Evolutionary conservation across 2,797 vertebrate genomes (phyloP), one percentile per base, ranked within the genome.

Genomic region (Acipenser oxyrinchus): DNA sequence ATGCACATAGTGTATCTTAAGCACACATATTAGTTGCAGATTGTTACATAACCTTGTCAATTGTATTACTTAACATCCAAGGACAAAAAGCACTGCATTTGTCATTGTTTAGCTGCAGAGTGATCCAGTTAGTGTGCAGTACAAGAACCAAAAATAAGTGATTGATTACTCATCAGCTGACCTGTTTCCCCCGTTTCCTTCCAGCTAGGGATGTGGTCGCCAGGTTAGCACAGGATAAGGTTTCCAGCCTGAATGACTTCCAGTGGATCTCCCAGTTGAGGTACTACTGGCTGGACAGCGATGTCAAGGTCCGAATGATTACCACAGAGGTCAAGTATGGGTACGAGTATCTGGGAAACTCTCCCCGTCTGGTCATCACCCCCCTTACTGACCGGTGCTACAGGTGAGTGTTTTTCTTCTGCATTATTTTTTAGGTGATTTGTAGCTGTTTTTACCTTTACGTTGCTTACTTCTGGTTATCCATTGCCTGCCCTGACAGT

Each of bases 321-420:
- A 96, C 93, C 4, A 96, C 96, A 1, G 88, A 86, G 69, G 79
- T 86, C 70, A 90, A 82, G 60, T 98, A 97, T 8, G 95, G 96
- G 53, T 98, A 98, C 9, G 94, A 98, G 72, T 98, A 98, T 74
- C 84, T 98, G 73, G 96, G 96, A 4, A 98, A 95, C 82, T 96
- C 93, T 0, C 77, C 81, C 0, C 88, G 93, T 6, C 89, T 98
- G 70, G 94, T 98, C 77, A 97, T 98, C 76, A 98, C 94, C 0
- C 96, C 91, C 0, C 90, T 96, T 49, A 98, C 95, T 0, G 94
- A 96, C 79, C 85, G 94, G 73, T 98, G 95, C 79, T 96, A 98
- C 52, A 94, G 95, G 95, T 97, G 78, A 74, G 8, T 6, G 59
- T 37, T 37, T 37, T 37, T 37, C 37, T 37, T 37, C 37, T 37